phyloP scores from a whole-genome alignment of 2,113 vertebrate genomes.

The Sylvilagus bachmani region DNA sequence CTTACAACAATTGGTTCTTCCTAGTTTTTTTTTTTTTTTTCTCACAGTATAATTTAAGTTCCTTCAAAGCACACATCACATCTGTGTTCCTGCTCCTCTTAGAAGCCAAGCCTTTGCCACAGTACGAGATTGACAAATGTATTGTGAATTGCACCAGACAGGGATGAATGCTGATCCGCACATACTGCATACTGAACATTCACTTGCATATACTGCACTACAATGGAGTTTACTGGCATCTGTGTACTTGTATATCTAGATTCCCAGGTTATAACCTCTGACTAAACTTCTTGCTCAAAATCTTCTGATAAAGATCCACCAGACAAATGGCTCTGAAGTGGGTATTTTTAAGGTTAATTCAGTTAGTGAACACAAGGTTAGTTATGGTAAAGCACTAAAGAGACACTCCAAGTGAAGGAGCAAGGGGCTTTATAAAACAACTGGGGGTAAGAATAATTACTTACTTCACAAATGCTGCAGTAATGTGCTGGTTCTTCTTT shows the following conservation, averaged over 20 bases:
- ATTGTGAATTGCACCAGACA: conserved; percentile 32
- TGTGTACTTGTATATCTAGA: conserved; percentile 7
- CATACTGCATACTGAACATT: neutral
- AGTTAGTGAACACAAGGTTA: conserved; percentile 16
- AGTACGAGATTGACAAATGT: neutral
- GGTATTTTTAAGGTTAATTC: conserved; percentile 32
- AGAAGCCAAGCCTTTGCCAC: neutral
- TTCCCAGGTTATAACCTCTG: conserved; percentile 56
- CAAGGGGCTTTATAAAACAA: conserved; percentile 38
- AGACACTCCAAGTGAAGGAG: neutral
- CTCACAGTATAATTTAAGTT: conserved; percentile 32
- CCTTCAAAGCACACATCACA: conserved; percentile 13
- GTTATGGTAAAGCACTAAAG: conserved; percentile 58
- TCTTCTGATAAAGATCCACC: conserved; percentile 43
- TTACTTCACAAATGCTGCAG: conserved; percentile 99
- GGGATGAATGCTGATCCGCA: neutral
- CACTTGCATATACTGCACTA: neutral
- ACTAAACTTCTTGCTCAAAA: conserved; percentile 53
- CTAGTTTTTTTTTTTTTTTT: neutral
- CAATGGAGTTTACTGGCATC: conserved; percentile 19
- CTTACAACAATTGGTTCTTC: conserved; percentile 40
- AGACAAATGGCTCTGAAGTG: conserved; percentile 37
- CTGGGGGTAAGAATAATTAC: conserved; percentile 61
- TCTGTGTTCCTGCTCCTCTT: conserved; percentile 21
- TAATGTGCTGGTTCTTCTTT: conserved; percentile 99